Percentiles rank a stretch among this genome's conserved stretches.
These are phyloP conservation scores for Tympanuchus pallidicinctus DNA, from an alignment of 2,113 vertebrate genomes.

Conservation along the genomic window DNA sequence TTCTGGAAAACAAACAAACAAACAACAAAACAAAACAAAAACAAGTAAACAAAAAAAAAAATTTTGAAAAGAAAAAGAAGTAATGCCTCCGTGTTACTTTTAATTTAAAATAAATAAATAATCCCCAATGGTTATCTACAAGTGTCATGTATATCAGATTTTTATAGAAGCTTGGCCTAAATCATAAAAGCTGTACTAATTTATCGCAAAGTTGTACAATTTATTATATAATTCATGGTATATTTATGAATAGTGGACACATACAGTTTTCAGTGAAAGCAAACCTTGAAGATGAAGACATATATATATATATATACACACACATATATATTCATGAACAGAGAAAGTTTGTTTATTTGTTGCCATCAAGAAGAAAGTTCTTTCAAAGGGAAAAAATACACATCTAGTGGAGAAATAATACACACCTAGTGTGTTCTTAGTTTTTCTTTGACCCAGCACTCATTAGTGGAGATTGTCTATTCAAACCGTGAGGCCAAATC, in stretches of 20 bases:
- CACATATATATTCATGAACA: not conserved
- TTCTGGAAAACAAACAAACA: not conserved
- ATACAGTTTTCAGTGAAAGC: not conserved
- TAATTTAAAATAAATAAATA: not conserved
- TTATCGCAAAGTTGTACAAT: not conserved
- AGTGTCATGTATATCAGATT: not conserved
- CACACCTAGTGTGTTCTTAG: not conserved
- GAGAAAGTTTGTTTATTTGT: slow-evolving; percentile 49
- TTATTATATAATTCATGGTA: not conserved
- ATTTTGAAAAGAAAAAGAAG: not conserved
- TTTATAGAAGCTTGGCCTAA: not conserved
- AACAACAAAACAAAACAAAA: too few species aligned
- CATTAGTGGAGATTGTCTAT: slow-evolving; percentile 22
- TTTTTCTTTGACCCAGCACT: slow-evolving; percentile 25
- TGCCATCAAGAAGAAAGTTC: slow-evolving; percentile 34
- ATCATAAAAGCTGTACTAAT: not conserved
- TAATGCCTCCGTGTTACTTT: not conserved
- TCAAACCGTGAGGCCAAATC: slow-evolving; percentile 33
- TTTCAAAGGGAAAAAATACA: slow-evolving; percentile 36
- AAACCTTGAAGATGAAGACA: not conserved
- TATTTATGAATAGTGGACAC: not conserved
- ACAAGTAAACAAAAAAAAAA: not conserved
- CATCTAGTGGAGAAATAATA: not conserved
- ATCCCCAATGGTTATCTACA: not conserved
- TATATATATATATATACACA: too few species aligned